Evolutionary conservation across 2,888 invertebrate species (phyloP), one percentile per base, ranked within the genome.

Genomic region (Atethmia centrago): DNA sequence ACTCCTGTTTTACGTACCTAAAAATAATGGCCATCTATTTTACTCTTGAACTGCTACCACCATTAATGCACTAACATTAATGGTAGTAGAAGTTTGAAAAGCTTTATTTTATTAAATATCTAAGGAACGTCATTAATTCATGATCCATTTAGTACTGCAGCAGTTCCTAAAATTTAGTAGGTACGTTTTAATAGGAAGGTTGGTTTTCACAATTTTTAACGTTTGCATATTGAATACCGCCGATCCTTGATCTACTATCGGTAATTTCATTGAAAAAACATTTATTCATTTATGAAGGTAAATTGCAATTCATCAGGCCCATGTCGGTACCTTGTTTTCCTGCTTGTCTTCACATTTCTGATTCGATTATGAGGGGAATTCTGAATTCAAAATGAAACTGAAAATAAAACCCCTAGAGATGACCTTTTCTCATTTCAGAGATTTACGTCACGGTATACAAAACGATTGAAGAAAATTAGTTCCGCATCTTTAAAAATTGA

Each of bases 401-500:
- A 0, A 2, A 59, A 1, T 12, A 59, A 36, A 40, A 59, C n/a
- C n/a, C 2, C 28, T 28, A 28, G 4, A 42, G 16, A n/a, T 67
- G 28, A 28, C 3, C 45, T 71, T 21, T 16, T 10, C n/a, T 19
- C 7, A 42, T 31, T 16, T 25, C 21, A 42, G 12, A 49, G 19
- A 77, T 25, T 16, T 25, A 47, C 40, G 4, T 53, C 40, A 58
- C 14, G 31, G 8, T 21, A 21, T 16, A 40, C 21, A 49, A 47
- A 62, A 62, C 12, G 36, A 53, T 51, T 10, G 10, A 56, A 31
- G 31, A 28, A 55, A 25, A 82, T 51, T 75, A 47, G 63, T 49
- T 79, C 65, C 49, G 25, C 55, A 25, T 79, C 51, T 82, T 70
- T 56, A 71, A 70, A 79, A 79, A 71, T 66, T 49, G 40, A 53